Conservation (phyloP, 2,888 invertebrate species). For the Synanthedon formicaeformis region DNA sequence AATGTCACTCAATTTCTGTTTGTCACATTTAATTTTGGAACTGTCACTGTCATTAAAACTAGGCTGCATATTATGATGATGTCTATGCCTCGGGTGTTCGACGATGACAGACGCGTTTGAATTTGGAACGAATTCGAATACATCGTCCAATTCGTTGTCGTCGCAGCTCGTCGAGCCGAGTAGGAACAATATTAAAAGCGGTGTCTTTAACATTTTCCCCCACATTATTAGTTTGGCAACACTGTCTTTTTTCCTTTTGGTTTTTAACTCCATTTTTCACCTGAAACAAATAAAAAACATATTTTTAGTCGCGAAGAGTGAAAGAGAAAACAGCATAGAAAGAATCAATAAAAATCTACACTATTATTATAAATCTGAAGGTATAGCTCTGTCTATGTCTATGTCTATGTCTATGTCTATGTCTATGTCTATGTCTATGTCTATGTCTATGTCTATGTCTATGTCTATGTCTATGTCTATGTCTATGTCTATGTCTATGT, state of each 20-base stretch:
- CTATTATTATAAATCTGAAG: too few species aligned
- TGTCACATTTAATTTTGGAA: slow-evolving; percentile 13
- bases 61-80: slow-evolving; percentile 18
- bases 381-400: too few species aligned
- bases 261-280: slow-evolving; percentile 50
- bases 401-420: too few species aligned
- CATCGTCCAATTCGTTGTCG: slow-evolving; percentile 28
- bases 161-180: slow-evolving; percentile 53
- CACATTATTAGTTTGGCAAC: slow-evolving; percentile 38
- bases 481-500: too few species aligned
- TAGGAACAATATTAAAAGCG: slow-evolving; percentile 44
- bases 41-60: slow-evolving; percentile 19
- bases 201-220: slow-evolving; percentile 48
- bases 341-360: too few species aligned
- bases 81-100: slow-evolving; percentile 8
- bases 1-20: slow-evolving; percentile 41
- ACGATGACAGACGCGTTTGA: slow-evolving; percentile 11
- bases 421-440: too few species aligned
- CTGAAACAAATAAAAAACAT: not conserved
- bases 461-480: too few species aligned
- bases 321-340: too few species aligned
- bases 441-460: too few species aligned
- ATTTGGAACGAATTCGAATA: slow-evolving; percentile 11
- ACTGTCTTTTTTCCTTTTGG: slow-evolving; percentile 52
- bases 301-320: too few species aligned